A percentile compares a stretch with the other conserved stretches of the same genome.
Evolutionary conservation across 1,140 invertebrate species (phyloP).

Genomic region (Portunus trituberculatus): DNA sequence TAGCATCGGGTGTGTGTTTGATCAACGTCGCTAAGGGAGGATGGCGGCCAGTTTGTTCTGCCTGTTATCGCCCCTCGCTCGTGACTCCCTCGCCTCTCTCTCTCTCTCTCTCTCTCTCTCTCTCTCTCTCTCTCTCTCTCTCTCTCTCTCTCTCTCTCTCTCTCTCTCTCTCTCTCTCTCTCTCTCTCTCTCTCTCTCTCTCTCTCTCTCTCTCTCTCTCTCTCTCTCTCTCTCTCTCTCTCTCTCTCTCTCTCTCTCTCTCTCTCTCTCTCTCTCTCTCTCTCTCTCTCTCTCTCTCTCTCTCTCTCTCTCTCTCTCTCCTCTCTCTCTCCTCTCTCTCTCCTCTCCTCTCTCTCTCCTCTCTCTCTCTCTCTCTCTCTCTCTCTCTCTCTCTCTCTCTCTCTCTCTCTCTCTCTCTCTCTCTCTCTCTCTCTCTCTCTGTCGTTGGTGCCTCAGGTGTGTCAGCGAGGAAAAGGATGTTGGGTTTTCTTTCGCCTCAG

Average conservation of each 20-base stretch:
- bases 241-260: constrained; percentile 25
- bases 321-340: background rate
- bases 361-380: background rate
- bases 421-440: constrained; percentile 35
- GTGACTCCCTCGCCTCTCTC: background rate
- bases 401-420: constrained; percentile 33
- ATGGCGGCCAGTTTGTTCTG: background rate
- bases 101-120: background rate
- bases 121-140: constrained; percentile 37
- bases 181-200: constrained; percentile 29
- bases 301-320: background rate
- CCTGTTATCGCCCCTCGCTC: background rate
- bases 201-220: constrained; percentile 38
- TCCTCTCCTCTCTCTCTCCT: background rate
- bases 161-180: background rate
- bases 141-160: constrained; percentile 31
- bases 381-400: background rate
- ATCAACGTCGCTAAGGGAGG: constrained; percentile 6
- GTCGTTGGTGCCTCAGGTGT: background rate
- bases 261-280: constrained; percentile 34
- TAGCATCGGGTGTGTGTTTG: background rate
- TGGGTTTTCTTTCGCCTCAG: background rate
- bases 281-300: constrained; percentile 28
- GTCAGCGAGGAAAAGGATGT: background rate
- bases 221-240: background rate